These are phyloP conservation scores for Pseudorectes ferrugineus DNA, from an alignment of 2,113 vertebrate species.

Conservation along the genomic window DNA sequence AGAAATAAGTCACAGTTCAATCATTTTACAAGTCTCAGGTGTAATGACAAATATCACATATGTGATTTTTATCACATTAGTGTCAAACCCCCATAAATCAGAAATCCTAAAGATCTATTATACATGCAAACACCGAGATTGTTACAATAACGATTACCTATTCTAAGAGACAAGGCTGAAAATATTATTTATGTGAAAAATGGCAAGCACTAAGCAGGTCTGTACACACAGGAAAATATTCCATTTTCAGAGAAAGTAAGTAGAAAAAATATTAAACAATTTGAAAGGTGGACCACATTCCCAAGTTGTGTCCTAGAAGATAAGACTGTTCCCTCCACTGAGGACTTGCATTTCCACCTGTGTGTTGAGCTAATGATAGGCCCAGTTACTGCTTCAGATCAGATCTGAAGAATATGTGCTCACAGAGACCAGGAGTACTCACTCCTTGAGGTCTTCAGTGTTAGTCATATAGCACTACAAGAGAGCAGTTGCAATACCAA, in stretches of 20 bases:
- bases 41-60: neutral
- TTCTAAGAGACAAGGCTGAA: neutral
- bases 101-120: neutral
- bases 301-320: neutral
- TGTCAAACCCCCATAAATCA: neutral
- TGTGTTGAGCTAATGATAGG: neutral
- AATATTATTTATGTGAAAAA: neutral
- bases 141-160: neutral
- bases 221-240: neutral
- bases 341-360: neutral
- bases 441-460: neutral
- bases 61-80: neutral
- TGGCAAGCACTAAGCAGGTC: neutral
- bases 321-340: neutral
- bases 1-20: neutral
- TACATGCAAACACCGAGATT: neutral
- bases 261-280: neutral
- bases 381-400: neutral
- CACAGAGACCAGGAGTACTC: neutral
- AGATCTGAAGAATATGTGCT: neutral
- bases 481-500: neutral
- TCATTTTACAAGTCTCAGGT: neutral
- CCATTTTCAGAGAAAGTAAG: neutral
- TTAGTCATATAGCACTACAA: neutral
- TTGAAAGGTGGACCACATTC: neutral